Percentiles rank a stretch among this genome's conserved stretches.
These are phyloP conservation scores for Bombus vancouverensis DNA, from an alignment of 1,140 invertebrate genomes.

Conservation along the genomic window DNA sequence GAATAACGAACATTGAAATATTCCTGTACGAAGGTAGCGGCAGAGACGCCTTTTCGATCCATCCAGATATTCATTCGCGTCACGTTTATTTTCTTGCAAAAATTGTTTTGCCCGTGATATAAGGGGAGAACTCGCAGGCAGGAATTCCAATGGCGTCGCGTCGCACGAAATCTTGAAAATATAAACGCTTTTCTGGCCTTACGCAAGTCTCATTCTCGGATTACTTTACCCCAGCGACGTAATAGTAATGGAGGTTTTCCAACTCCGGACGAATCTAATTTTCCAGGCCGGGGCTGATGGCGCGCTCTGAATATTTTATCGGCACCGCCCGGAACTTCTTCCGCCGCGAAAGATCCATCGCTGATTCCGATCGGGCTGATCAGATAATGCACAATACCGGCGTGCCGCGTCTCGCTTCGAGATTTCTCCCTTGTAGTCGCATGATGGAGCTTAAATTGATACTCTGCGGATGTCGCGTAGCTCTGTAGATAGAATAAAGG, in stretches of 20 bases:
- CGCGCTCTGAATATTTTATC: conserved; percentile 69
- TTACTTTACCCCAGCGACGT: conserved; percentile 55
- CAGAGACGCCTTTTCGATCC: neutral
- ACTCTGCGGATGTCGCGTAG: neutral
- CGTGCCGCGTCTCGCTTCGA: neutral
- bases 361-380: conserved; percentile 56
- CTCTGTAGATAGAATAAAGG: neutral
- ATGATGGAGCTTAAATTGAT: conserved; percentile 17
- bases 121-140: neutral
- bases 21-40: neutral
- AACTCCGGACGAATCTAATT: conserved; percentile 70
- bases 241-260: conserved; percentile 68
- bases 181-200: conserved; percentile 44
- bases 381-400: conserved; percentile 35
- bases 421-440: neutral
- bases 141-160: neutral
- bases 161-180: conserved; percentile 16
- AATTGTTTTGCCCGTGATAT: conserved; percentile 16
- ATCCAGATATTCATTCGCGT: neutral
- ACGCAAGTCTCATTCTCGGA: conserved; percentile 58
- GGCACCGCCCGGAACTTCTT: conserved; percentile 48
- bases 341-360: conserved; percentile 41
- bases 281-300: conserved; percentile 54
- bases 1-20: conserved; percentile 7
- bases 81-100: conserved; percentile 27